These are phyloP conservation scores for Falco punctatus DNA, from an alignment of 2,113 vertebrate species.

Conservation along the genomic window DNA sequence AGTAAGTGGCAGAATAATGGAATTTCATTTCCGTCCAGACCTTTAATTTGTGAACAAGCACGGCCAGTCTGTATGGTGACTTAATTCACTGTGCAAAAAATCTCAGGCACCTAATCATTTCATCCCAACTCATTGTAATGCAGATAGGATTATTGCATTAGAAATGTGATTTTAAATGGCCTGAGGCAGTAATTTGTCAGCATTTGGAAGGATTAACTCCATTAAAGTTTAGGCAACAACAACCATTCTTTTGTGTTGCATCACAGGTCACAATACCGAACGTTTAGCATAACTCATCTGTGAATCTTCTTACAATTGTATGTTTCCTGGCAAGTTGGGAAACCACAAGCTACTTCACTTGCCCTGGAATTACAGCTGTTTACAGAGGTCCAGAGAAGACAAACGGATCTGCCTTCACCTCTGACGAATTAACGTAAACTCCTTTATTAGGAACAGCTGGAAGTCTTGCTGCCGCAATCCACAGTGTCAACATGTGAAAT, in stretches of 20 bases:
- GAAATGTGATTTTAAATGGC: slow-evolving; percentile 76
- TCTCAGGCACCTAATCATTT: slow-evolving; percentile 68
- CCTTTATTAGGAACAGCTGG: background rate
- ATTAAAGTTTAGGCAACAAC: slow-evolving; percentile 62
- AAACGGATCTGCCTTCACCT: background rate
- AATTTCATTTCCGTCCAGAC: slow-evolving; percentile 42
- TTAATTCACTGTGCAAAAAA: slow-evolving; percentile 75
- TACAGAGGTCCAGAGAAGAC: background rate
- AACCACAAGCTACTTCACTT: background rate
- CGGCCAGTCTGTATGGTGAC: slow-evolving; percentile 49
- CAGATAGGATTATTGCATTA: slow-evolving; percentile 75
- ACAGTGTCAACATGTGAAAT: background rate
- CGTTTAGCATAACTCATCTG: slow-evolving; percentile 36
- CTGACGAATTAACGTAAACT: background rate
- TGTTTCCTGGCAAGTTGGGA: slow-evolving; percentile 11
- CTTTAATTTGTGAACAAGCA: slow-evolving; percentile 70
- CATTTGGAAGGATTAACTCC: slow-evolving; percentile 74
- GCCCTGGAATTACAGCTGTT: background rate
- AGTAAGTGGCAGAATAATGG: slow-evolving; percentile 41
- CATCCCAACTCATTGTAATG: slow-evolving; percentile 61
- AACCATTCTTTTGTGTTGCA: slow-evolving; percentile 55
- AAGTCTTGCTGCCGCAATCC: background rate
- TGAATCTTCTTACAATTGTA: background rate
- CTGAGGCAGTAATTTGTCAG: slow-evolving; percentile 71
- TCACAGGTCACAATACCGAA: slow-evolving; percentile 47